phyloP scores from a whole-genome alignment of 2,797 vertebrate genomes.

The Mus caroli region DNA sequence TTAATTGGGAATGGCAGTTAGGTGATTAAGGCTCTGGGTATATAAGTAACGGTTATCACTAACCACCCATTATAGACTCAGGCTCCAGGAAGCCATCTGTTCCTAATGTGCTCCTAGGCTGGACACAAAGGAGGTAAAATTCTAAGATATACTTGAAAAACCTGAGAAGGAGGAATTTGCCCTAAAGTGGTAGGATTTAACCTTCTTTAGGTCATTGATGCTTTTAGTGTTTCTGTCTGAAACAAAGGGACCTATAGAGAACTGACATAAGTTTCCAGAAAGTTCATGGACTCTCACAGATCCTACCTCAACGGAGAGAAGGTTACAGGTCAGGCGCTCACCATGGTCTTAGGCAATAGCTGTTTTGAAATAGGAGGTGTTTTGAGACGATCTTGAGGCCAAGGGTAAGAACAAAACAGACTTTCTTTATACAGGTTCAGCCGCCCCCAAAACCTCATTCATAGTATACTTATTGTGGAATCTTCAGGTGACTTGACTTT shows the following conservation, averaged over 20 bases:
- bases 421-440: slow-evolving; percentile 56
- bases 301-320: background rate
- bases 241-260: slow-evolving; percentile 34
- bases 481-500: background rate
- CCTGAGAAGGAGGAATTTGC: slow-evolving; percentile 27
- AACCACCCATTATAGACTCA: background rate
- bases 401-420: slow-evolving; percentile 32
- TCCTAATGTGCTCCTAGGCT: background rate
- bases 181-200: slow-evolving; percentile 32
- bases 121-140: slow-evolving; percentile 6
- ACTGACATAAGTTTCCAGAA: background rate
- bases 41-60: background rate
- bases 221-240: slow-evolving; percentile 52
- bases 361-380: background rate
- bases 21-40: background rate
- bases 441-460: background rate
- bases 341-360: background rate
- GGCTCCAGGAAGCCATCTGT: background rate
- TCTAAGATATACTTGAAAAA: slow-evolving; percentile 51
- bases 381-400: slow-evolving; percentile 33
- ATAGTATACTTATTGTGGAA: background rate
- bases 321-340: background rate
- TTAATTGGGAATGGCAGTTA: background rate
- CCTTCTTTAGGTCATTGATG: slow-evolving; percentile 26
- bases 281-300: background rate